Conservation (phyloP, 2,113 vertebrate genomes). For the Acrocephalus arundinaceus region DNA sequence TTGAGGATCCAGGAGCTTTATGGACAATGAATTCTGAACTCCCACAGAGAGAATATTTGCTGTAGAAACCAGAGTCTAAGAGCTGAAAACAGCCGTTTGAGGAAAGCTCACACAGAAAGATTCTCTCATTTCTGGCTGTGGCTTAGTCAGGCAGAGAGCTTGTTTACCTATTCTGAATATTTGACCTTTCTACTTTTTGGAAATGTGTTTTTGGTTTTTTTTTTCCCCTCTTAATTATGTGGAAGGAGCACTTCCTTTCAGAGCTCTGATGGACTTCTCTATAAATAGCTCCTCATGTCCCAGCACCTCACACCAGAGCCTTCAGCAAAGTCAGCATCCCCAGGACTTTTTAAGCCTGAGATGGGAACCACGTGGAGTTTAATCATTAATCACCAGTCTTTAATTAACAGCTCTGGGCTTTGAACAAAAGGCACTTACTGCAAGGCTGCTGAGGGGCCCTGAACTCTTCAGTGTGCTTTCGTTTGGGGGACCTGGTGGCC, state of each 20-base stretch:
- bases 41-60: not conserved
- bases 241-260: constrained; percentile 25
- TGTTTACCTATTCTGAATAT: constrained; percentile 55
- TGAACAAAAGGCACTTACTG: constrained; percentile 78
- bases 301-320: constrained; percentile 62
- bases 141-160: not conserved
- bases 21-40: not conserved
- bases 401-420: constrained; percentile 97
- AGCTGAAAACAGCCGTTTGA: not conserved
- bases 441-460: constrained; percentile 67
- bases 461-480: constrained; percentile 68
- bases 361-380: constrained; percentile 70
- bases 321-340: constrained; percentile 82
- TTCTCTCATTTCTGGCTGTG: not conserved
- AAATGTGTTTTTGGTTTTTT: not conserved
- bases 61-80: not conserved
- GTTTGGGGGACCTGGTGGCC: constrained; percentile 47
- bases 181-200: constrained; percentile 54
- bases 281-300: constrained; percentile 72
- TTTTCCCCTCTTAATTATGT: not conserved
- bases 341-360: constrained; percentile 73
- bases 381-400: constrained; percentile 96
- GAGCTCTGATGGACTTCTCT: constrained; percentile 52
- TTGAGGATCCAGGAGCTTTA: not conserved
- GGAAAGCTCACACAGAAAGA: not conserved